These are phyloP conservation scores for Pelagia noctiluca DNA, from an alignment of 30 jellyfish, hydroid and myxozoan species.

Conservation along the genomic window DNA sequence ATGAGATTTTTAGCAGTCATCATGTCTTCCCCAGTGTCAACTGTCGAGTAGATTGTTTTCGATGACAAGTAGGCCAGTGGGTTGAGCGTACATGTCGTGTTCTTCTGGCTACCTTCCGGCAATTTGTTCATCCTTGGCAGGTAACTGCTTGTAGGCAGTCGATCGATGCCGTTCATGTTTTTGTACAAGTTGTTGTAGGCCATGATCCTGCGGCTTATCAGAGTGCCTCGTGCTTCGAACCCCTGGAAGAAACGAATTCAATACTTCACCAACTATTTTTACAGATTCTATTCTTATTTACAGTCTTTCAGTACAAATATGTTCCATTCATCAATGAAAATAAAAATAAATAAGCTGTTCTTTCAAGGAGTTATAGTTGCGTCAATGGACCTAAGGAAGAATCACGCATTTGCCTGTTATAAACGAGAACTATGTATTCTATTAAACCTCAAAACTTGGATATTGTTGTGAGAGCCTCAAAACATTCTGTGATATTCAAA, in stretches of 20 bases:
- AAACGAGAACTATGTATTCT: too few species aligned
- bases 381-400: too few species aligned
- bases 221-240: conserved; percentile 80
- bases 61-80: conserved; percentile 51
- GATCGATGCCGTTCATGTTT: conserved; percentile 57
- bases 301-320: too few species aligned
- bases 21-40: conserved; percentile 19
- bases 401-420: too few species aligned
- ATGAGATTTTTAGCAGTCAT: conserved; percentile 41
- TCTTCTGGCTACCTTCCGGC: background rate
- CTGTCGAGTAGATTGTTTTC: conserved; percentile 56
- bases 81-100: conserved; percentile 41
- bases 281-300: too few species aligned
- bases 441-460: too few species aligned
- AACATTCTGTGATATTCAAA: too few species aligned
- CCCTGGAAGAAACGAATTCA: conserved; percentile 50
- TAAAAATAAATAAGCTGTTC: too few species aligned
- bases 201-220: conserved; percentile 51
- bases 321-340: too few species aligned
- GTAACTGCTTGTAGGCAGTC: conserved; percentile 67
- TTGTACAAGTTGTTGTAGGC: conserved; percentile 50
- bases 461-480: too few species aligned
- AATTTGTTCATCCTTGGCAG: conserved; percentile 32
- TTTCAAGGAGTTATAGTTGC: too few species aligned
- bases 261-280: too few species aligned